Base-by-base conservation (phyloP, 2,797 vertebrate species). In the Rhinella marina region DNA sequence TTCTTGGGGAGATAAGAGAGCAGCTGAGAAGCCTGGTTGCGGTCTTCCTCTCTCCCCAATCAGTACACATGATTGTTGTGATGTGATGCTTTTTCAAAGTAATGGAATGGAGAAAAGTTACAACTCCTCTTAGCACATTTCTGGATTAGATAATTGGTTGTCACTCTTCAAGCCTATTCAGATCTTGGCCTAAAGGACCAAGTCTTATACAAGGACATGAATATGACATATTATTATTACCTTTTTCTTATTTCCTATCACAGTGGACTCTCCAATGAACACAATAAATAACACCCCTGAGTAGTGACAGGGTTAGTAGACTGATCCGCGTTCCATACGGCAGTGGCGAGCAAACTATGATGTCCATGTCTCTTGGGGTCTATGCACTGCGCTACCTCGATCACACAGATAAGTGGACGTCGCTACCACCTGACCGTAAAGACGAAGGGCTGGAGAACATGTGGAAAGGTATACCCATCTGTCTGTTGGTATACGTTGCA, bases 281-380 rank as follows among this genome's bases (percentile, higher is more conserved):
- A 90, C 91, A 17, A 91, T 92, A 2, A 91, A 89, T 68, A 94
- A 92, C 0, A 93, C n/a, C 95, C 77, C 94, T 98, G 79, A 93
- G 94, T 3, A 91, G 95, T 1, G 86, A 93, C 10, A 96, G 91
- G 1, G 84, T 97, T 70, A 32, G 86, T 1, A 1, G 7, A 0
- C 89, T 97, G 78, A 93, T 97, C 14, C 50, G 0, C 0, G 88
- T 96, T 5, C 96, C 96, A 0, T 0, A 0, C 0, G 96, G 96
- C 21, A 97, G 97, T 17, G 94, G 92, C 13, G 96, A 98, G 54
- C 97, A 98, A 92, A 97, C 97, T 9, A 96, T 95, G 94, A 0
- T 78, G 2, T 0, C 0, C 7, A 85, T 97, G 90, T 92, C 93
- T 0, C 96, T 96, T 0, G 96, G 96, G 2, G 91, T 92, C 41